Conservation (phyloP, 2,113 vertebrate genomes). For the Baryphthengus martii region DNA sequence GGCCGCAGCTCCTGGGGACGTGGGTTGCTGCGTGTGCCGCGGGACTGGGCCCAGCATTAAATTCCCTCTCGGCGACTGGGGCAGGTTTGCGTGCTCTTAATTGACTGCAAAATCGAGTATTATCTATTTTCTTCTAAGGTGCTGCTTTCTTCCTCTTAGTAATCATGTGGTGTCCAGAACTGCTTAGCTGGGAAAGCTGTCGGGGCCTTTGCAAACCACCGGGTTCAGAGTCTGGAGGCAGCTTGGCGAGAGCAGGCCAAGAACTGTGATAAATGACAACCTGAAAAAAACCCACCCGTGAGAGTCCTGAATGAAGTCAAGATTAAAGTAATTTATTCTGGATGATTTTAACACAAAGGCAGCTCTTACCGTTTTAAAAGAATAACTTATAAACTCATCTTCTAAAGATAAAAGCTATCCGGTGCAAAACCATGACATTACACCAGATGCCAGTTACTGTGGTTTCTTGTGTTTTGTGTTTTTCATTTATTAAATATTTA, state of each 20-base stretch:
- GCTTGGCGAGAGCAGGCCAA: slow-evolving; percentile 22
- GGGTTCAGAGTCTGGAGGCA: slow-evolving; percentile 34
- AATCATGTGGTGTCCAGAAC: not conserved
- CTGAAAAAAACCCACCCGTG: not conserved
- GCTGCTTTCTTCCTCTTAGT: not conserved
- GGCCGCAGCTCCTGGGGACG: not conserved
- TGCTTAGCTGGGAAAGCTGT: not conserved
- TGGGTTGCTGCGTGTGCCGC: fast-evolving
- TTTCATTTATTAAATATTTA: slow-evolving; percentile 73
- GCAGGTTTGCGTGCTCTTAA: not conserved
- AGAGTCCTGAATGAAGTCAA: slow-evolving; percentile 66
- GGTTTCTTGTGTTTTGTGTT: slow-evolving; percentile 58
- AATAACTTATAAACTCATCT: slow-evolving; percentile 65
- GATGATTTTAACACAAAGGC: slow-evolving; percentile 65
- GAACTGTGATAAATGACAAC: slow-evolving; percentile 44
- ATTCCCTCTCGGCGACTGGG: not conserved
- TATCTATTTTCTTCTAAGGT: not conserved
- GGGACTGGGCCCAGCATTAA: not conserved
- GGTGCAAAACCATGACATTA: slow-evolving; percentile 41
- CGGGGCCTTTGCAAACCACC: not conserved
- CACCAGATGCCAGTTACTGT: slow-evolving; percentile 20
- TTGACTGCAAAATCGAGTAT: not conserved
- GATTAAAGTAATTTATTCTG: slow-evolving; percentile 74
- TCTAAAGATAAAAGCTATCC: slow-evolving; percentile 66
- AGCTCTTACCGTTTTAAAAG: slow-evolving; percentile 59